These are phyloP conservation scores for Drosophila nebulosa DNA, from an alignment of 1,140 invertebrate genomes.

Conservation along the genomic window DNA sequence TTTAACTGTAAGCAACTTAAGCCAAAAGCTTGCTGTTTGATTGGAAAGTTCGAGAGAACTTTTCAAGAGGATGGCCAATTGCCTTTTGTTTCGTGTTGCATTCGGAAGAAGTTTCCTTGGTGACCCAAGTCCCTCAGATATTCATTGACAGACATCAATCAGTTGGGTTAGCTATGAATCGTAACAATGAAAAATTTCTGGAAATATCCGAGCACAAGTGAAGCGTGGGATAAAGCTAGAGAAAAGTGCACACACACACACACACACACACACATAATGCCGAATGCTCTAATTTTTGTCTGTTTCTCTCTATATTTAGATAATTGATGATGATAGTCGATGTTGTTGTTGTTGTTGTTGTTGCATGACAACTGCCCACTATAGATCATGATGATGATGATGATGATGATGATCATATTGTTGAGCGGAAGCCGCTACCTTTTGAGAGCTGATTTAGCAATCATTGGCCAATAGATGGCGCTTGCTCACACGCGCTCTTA, in stretches of 20 bases:
- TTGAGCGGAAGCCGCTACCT: constrained; percentile 31
- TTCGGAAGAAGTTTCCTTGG: no score
- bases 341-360: constrained; percentile 4
- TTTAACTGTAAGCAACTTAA: no score
- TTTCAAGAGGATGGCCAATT: no score
- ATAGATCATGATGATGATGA: neutral
- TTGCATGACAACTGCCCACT: constrained; percentile 5
- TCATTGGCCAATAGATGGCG: constrained; percentile 63
- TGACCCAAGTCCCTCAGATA: no score
- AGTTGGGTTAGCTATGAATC: no score
- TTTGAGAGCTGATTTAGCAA: constrained; percentile 38
- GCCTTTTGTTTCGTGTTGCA: no score
- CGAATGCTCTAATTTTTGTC: neutral
- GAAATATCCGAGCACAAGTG: neutral
- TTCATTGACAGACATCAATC: no score
- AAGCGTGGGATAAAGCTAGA: neutral
- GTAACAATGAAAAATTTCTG: neutral
- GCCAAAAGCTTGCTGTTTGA: no score
- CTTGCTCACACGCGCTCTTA: constrained; percentile 36
- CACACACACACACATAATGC: no score
- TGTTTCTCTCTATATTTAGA: neutral
- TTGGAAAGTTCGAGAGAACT: no score
- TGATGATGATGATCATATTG: neutral
- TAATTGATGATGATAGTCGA: constrained; percentile 1
- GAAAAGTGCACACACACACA: neutral